phyloP scores from a whole-genome alignment of 1,140 invertebrate genomes.

The Trichoplusia ni region DNA sequence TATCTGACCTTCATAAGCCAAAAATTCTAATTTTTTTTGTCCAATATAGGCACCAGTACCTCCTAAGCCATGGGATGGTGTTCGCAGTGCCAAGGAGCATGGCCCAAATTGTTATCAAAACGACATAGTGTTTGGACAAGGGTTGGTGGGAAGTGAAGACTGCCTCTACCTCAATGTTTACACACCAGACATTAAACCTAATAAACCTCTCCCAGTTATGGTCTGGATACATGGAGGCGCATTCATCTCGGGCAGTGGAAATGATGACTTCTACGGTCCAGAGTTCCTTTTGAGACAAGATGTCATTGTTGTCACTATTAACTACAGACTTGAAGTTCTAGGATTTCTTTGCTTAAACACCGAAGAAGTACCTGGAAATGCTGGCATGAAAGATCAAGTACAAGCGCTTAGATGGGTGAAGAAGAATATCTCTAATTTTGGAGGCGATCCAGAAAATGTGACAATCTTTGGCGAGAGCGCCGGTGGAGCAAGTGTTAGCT shows the following conservation, averaged over 20 bases:
- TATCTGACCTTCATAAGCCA: neutral
- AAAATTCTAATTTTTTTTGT: neutral
- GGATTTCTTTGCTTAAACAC: conserved; percentile 78
- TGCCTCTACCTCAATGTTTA: conserved; percentile 75
- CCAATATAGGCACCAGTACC: conserved; percentile 43
- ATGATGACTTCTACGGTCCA: conserved; percentile 74
- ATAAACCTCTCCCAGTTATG: conserved; percentile 60
- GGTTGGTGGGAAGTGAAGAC: conserved; percentile 66
- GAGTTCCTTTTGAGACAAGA: conserved; percentile 83
- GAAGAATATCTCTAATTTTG: conserved; percentile 80
- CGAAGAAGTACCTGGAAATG: conserved; percentile 59
- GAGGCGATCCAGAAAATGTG: conserved; percentile 86
- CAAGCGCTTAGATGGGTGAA: conserved; percentile 51
- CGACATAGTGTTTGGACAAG: conserved; percentile 17
- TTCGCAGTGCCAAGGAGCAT: conserved; percentile 39
- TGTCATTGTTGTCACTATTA: conserved; percentile 85
- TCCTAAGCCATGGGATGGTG: conserved; percentile 42
- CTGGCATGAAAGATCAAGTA: conserved; percentile 53
- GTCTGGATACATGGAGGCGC: conserved; percentile 75
- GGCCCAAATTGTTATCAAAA: conserved; percentile 39
- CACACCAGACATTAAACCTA: conserved; percentile 44
- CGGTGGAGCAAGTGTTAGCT: conserved; percentile 82
- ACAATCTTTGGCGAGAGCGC: conserved; percentile 88
- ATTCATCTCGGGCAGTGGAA: conserved; percentile 47
- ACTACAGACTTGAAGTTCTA: conserved; percentile 85